Evolutionary conservation across 2,797 vertebrate genomes (phyloP).

Genomic region (Cercopithecus petaurista): DNA sequence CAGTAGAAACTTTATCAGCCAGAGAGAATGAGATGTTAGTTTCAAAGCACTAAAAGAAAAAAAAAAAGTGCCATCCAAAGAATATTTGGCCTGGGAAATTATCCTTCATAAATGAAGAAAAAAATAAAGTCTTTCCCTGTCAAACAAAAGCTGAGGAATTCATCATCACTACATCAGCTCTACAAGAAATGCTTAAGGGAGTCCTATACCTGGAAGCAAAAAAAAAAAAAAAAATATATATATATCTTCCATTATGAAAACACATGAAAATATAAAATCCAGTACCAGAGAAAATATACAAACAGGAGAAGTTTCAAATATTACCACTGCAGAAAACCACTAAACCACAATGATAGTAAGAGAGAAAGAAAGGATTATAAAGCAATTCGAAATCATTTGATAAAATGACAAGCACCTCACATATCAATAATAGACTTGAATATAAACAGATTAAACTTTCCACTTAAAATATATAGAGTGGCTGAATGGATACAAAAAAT

Average conservation of each 20-base stretch:
- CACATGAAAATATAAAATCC: neutral
- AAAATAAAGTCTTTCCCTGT: neutral
- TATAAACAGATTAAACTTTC: neutral
- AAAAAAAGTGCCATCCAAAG: neutral
- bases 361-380: neutral
- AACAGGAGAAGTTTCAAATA: neutral
- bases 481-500: neutral
- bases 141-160: neutral
- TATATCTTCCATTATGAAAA: neutral
- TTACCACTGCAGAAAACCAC: neutral
- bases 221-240: neutral
- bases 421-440: neutral
- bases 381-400: neutral
- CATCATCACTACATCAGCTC: neutral
- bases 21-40: neutral
- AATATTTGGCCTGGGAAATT: neutral
- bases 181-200: neutral
- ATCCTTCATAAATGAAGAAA: neutral
- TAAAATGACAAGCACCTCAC: neutral
- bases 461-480: neutral
- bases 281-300: neutral
- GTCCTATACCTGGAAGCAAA: neutral
- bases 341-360: neutral
- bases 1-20: neutral
- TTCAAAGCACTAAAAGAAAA: neutral